These are phyloP conservation scores for Pristionchus exspectatus DNA, from an alignment of 2,888 invertebrate species.

Conservation along the genomic window DNA sequence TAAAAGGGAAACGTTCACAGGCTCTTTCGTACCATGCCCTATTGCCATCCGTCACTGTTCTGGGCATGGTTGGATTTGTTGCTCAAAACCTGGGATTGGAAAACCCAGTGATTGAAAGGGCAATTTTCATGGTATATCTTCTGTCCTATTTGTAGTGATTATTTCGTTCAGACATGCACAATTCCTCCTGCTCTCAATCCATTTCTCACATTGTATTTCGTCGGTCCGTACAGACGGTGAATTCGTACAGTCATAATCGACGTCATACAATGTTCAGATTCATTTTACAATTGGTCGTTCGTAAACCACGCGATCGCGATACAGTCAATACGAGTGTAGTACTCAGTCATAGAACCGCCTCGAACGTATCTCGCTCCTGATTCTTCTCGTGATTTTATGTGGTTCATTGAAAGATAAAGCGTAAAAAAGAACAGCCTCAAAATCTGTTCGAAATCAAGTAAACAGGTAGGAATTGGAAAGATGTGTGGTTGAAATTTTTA, in stretches of 20 bases:
- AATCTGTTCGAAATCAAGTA: neutral
- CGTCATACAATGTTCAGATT: neutral
- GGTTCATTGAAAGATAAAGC: neutral
- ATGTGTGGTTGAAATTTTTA: neutral
- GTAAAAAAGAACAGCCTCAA: neutral
- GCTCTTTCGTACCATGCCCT: neutral
- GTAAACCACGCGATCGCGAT: neutral
- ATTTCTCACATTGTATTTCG: neutral
- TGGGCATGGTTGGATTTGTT: neutral
- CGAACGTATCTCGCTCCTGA: neutral
- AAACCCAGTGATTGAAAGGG: neutral
- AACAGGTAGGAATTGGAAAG: neutral
- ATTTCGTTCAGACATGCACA: neutral
- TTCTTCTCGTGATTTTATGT: neutral
- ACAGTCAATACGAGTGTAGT: neutral
- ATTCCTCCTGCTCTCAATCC: slow-evolving; percentile 28
- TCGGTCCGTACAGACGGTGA: slow-evolving; percentile 1
- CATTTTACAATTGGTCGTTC: neutral
- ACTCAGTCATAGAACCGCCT: neutral
- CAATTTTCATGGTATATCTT: neutral
- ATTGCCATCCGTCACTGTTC: neutral
- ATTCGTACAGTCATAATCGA: neutral
- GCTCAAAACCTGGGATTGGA: slow-evolving; percentile 35
- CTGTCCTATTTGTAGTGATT: neutral
- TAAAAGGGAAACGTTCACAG: neutral